These are phyloP conservation scores for Lepus townsendii DNA, from an alignment of 2,797 vertebrate genomes.

Conservation along the genomic window DNA sequence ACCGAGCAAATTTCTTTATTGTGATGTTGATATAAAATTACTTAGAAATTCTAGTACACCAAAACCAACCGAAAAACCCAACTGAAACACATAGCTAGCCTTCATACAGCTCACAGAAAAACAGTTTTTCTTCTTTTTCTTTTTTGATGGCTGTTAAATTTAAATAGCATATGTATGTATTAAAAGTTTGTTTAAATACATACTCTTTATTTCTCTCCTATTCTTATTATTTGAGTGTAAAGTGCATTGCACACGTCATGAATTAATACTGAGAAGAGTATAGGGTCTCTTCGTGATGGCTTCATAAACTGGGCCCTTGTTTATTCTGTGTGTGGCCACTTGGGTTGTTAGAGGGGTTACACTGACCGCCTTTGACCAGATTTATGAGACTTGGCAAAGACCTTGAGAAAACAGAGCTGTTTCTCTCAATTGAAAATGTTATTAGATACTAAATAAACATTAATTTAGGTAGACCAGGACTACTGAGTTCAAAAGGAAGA, in stretches of 20 bases:
- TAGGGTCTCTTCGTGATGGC: slow-evolving; percentile 39
- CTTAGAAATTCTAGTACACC: background rate
- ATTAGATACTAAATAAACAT: slow-evolving; percentile 83
- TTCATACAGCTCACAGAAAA: slow-evolving; percentile 31
- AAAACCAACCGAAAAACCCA: background rate
- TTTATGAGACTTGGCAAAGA: slow-evolving; percentile 83
- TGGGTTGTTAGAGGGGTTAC: slow-evolving; percentile 76
- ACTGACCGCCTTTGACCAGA: slow-evolving; percentile 69
- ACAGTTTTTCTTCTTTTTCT: background rate
- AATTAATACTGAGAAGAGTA: slow-evolving; percentile 75
- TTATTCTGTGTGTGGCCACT: slow-evolving; percentile 85
- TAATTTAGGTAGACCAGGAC: slow-evolving; percentile 77
- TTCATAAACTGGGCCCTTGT: slow-evolving; percentile 73
- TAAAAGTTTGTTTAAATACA: slow-evolving; percentile 49
- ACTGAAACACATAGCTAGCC: background rate
- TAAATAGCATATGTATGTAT: slow-evolving; percentile 42
- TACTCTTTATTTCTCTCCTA: slow-evolving; percentile 43
- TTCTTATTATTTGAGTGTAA: slow-evolving; percentile 64
- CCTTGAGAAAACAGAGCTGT: slow-evolving; percentile 78
- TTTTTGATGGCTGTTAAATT: background rate
- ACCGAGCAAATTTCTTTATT: background rate
- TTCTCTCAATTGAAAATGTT: slow-evolving; percentile 80
- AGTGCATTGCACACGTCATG: slow-evolving; percentile 66
- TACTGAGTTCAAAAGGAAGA: slow-evolving; percentile 32
- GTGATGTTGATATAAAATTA: background rate